Base-by-base conservation (phyloP, 2,888 invertebrate genomes). In the Plebejus anna region DNA sequence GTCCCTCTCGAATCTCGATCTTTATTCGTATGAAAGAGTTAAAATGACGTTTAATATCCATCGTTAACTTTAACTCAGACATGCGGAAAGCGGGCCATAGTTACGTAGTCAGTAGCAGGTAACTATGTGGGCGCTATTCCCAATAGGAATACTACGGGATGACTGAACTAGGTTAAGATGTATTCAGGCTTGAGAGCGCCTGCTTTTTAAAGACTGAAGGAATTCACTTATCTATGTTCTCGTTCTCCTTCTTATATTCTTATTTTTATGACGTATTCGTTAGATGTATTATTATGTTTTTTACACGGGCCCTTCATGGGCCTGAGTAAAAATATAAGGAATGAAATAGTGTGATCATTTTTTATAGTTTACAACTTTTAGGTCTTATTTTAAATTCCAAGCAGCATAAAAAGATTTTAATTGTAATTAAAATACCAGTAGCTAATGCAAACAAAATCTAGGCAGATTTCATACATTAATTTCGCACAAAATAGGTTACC, bases 71-170 rank as follows among this genome's bases (percentile, higher is more conserved):
- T 4, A 55, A 55, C 55, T 16, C 55, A 16, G 16, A 13, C 16
- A 55, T 55, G 55, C 16, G 16, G 55, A 55, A 51, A 16, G 55
- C 4, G 47, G 55, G 55, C 55, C 4, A 4, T 55, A 55, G 59
- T 66, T 13, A 66, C 32, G 32, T 66, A 66, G 61, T 66, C 13
- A 66, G 61, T 11, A 32, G 61, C 11, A 28, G 59, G 7, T 7
- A 55, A n/a, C 16, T 66, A 66, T 32, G 66, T 66, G 66, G 66
- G 66, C 66, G 66, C 0, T 66, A 66, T 66, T 66, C 66, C 66
- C 66, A 66, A 66, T 66, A 36, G 66, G 4, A 66, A 32, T 32
- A 32, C 32, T 11, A 3, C 66, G 36, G 61, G 66, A 32, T 66
- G 32, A 66, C 32, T 66, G 66, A 66, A 66, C 66, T 66, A 13